Evolutionary conservation across 2,113 vertebrate species (phyloP).

Genomic region (Leuciscus idus): DNA sequence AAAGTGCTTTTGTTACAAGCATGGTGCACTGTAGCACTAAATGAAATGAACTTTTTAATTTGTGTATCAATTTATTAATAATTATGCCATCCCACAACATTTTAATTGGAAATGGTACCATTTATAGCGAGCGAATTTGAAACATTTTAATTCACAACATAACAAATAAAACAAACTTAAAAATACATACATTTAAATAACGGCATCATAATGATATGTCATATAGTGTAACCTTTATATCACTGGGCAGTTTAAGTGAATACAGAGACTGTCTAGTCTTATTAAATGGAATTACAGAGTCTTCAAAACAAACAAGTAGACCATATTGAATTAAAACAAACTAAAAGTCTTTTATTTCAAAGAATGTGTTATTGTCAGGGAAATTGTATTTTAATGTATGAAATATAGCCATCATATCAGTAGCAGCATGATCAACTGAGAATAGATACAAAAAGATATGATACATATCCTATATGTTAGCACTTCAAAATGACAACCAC

Average conservation of each 20-base stretch:
- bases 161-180: background rate
- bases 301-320: background rate
- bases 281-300: background rate
- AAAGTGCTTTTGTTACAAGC: background rate
- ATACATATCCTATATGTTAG: background rate
- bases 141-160: background rate
- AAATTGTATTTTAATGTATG: background rate
- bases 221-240: background rate
- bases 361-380: slow-evolving; percentile 25
- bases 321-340: background rate
- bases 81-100: no score
- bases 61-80: no score
- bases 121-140: background rate
- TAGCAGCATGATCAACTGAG: background rate
- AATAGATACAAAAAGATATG: background rate
- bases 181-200: background rate
- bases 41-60: no score
- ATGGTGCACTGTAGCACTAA: no score
- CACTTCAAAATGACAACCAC: background rate
- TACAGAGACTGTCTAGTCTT: no score
- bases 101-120: background rate
- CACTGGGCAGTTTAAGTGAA: background rate
- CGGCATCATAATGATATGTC: background rate
- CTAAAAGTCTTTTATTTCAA: background rate
- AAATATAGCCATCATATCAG: background rate